These are phyloP conservation scores for Neelides sp. DNA, from an alignment of 1,140 invertebrate species.

Conservation along the genomic window DNA sequence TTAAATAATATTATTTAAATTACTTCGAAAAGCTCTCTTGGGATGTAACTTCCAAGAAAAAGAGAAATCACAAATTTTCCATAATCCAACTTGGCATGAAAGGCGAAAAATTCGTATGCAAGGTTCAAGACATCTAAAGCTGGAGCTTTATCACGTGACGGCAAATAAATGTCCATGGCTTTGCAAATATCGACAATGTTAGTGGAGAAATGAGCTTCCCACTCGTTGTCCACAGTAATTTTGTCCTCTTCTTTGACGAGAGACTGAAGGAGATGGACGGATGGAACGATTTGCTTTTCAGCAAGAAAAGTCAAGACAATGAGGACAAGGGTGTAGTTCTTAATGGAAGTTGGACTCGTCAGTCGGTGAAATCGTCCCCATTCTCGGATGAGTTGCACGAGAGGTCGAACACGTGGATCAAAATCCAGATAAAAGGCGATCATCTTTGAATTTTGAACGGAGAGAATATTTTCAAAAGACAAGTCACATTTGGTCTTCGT, in stretches of 20 bases:
- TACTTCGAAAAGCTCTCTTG: constrained; percentile 32
- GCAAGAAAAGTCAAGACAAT: constrained; percentile 49
- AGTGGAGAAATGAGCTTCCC: no score
- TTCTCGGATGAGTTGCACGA: constrained; percentile 52
- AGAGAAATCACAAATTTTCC: constrained; percentile 34
- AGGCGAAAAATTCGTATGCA: constrained; percentile 12
- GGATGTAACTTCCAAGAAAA: constrained; percentile 33
- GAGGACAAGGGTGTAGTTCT: constrained; percentile 49
- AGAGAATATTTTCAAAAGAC: constrained; percentile 53
- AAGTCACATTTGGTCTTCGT: constrained; percentile 50
- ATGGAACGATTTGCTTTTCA: constrained; percentile 13
- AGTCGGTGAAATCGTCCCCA: constrained; percentile 49
- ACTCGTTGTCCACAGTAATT: no score
- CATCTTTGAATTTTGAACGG: constrained; percentile 47
- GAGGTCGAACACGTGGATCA: constrained; percentile 42
- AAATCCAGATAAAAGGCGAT: constrained; percentile 45
- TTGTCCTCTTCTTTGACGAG: background rate
- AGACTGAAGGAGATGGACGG: constrained; percentile 14
- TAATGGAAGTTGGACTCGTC: constrained; percentile 39
- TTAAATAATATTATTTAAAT: no score
- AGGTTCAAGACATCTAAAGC: constrained; percentile 10
- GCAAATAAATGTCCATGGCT: no score
- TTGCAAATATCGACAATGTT: no score
- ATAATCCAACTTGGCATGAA: constrained; percentile 5
- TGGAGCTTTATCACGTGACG: no score